Conservation (phyloP, 2,113 vertebrate species). For the Delphinus delphis region DNA sequence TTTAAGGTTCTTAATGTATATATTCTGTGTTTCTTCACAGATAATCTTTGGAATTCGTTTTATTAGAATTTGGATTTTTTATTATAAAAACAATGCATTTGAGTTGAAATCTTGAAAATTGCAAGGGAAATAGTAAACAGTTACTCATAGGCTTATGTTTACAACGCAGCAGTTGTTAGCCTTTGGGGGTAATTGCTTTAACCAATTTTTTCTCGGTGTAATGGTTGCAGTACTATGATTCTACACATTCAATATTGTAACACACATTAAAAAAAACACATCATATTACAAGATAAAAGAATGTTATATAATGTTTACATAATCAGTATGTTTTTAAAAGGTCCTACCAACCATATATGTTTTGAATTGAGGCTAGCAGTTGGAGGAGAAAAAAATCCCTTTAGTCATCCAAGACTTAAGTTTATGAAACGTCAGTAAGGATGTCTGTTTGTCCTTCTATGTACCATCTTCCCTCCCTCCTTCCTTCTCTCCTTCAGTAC, state of each 20-base stretch:
- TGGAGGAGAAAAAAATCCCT: background rate
- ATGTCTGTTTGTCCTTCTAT: too few relatives aligned
- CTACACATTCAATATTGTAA: background rate
- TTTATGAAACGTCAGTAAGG: background rate
- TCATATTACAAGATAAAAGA: background rate
- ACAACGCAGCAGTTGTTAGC: background rate
- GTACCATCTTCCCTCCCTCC: background rate
- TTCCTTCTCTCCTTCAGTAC: background rate
- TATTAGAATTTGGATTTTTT: background rate
- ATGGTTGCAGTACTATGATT: background rate
- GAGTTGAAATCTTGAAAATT: conserved; percentile 5
- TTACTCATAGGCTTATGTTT: background rate
- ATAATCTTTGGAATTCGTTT: background rate
- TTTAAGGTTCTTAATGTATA: background rate
- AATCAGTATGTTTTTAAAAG: background rate
- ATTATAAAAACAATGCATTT: background rate
- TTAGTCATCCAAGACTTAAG: background rate
- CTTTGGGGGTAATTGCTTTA: background rate
- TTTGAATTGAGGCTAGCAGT: background rate
- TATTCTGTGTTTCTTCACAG: background rate
- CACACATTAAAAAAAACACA: background rate
- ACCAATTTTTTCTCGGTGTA: background rate
- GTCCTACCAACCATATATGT: background rate
- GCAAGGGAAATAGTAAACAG: background rate
- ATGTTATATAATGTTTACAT: background rate